Evolutionary conservation across 2,797 vertebrate genomes (phyloP), one percentile per base, ranked within the genome.

Genomic region (Pantherophis alleghaniensis): DNA sequence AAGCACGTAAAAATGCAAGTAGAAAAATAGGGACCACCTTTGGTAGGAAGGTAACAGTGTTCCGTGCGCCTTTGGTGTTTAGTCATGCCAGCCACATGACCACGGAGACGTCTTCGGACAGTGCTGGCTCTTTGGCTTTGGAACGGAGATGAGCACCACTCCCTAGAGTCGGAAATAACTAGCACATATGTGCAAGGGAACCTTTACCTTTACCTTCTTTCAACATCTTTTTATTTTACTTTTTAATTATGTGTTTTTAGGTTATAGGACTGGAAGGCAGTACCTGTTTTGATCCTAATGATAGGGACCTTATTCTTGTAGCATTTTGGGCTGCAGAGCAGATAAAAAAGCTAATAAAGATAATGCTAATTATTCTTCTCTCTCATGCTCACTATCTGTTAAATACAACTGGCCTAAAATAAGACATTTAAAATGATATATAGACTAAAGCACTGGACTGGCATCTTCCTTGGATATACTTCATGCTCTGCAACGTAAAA

Each of bases 71-170:
- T 51, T 51, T 51, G 47, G 47, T 1, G 7, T 51, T 51, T 1
- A 51, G 47, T 51, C 47, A 51, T 51, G 47, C 47, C 47, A 0
- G 47, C 47, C 47, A 51, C 47, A 51, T 51, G 47, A 51, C 7
- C 47, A 51, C 6, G 47, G 47, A 51, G 47, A 7, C 1, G 6
- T 51, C 47, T 51, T 51, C 6, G 0, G 47, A 51, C 6, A 51
- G 47, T 5, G 1, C 47, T 51, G 47, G 47, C 47, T 51, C 47
- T 51, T 7, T 0, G 7, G 47, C 47, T 51, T 51, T 51, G 7
- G 0, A 47, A 47, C 42, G 42, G 42, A 51, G 47, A 51, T 7
- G 47, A 51, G 6, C 0, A 51, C 47, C 6, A 0, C 1, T 0
- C 47, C 47, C 47, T 51, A 51, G 47, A 51, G 47, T 51, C 7